Conservation (phyloP, 1,140 invertebrate genomes). For the Heliconius hermathena region DNA sequence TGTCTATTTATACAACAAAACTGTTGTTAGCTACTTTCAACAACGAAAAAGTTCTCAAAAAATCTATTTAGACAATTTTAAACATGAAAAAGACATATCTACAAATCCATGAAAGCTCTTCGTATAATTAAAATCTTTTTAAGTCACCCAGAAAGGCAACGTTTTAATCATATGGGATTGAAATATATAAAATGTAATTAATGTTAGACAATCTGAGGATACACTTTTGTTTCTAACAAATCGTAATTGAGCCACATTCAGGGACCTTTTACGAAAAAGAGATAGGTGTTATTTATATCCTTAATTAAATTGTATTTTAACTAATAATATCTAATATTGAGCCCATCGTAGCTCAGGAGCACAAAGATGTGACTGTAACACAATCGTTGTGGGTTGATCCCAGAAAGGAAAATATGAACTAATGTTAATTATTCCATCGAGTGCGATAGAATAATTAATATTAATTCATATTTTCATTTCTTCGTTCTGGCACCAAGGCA, state of each 20-base stretch:
- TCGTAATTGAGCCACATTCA: background rate
- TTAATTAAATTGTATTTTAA: background rate
- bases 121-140: constrained; percentile 1
- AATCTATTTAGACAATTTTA: background rate
- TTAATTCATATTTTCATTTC: too few species aligned
- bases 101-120: background rate
- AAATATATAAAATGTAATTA: constrained; percentile 7
- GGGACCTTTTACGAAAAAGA: background rate
- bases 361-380: too few species aligned
- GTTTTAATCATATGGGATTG: background rate
- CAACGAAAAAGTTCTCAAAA: background rate
- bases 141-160: background rate
- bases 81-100: background rate
- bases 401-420: too few species aligned
- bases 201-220: background rate
- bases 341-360: too few species aligned
- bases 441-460: too few species aligned
- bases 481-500: too few species aligned
- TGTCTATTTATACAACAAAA: too few species aligned
- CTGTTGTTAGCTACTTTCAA: background rate
- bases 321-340: too few species aligned
- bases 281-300: background rate
- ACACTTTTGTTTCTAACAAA: background rate
- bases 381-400: too few species aligned
- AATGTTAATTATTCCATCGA: too few species aligned